Evolutionary conservation across 2,888 invertebrate genomes (phyloP), one percentile per base, ranked within the genome.

Genomic region (Seira musarum): DNA sequence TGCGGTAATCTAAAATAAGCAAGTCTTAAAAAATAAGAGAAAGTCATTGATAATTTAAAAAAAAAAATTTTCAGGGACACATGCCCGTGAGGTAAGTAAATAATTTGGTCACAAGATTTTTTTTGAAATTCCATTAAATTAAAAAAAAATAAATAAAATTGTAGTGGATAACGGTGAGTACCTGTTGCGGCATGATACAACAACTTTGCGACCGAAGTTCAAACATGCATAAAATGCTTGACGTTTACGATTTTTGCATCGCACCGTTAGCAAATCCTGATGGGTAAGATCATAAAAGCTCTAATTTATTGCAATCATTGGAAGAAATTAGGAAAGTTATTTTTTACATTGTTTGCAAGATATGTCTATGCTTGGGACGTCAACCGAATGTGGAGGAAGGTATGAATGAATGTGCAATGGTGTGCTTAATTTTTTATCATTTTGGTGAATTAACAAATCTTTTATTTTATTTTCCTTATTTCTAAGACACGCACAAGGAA

Each of bases 311-410:
- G n/a, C n/a, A n/a, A n/a, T n/a, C n/a, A n/a, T n/a, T n/a, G n/a
- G n/a, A n/a, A n/a, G n/a, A n/a, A n/a, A n/a, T n/a, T n/a, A n/a
- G n/a, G n/a, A n/a, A n/a, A n/a, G n/a, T n/a, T n/a, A n/a, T n/a
- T n/a, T n/a, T n/a, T n/a, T n/a, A n/a, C n/a, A n/a, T n/a, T n/a
- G n/a, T 22, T 65, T 46, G 15, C 13, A 6, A 68, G 68, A 6
- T 82, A 81, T 73, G 79, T 61, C 30, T 83, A 83, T 68, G 69
- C 82, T 25, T 80, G 78, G 63, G 46, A 67, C 3, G 70, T 88
- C 87, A 87, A 89, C 74, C 87, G 90, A 60, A 84, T 89, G 84
- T 90, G 90, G 90, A 85, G 90, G 60, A 90, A 90, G 82, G 76
- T 77, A 76, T n/a, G n/a, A n/a, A n/a, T n/a, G n/a, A n/a, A n/a